Evolutionary conservation across 2,888 invertebrate genomes (phyloP), one percentile per base, ranked within the genome.

Genomic region (Hipparchia semele): DNA sequence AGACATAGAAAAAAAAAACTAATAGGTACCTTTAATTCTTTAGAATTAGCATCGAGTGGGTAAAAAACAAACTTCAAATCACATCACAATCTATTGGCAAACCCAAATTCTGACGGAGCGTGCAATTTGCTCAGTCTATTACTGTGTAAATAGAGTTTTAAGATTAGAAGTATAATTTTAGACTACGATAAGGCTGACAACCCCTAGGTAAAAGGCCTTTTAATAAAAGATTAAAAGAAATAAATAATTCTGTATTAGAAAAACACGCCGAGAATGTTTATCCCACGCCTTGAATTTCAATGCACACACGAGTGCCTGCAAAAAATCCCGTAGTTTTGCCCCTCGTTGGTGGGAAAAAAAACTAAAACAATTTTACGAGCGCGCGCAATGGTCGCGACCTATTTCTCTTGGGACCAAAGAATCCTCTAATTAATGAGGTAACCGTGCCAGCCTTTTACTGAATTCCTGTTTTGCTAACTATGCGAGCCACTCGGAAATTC

Each of bases 401-500:
- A 72, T 73, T 72, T 71, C 66, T 72, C 74, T 66, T 73, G 64
- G 53, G 71, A 70, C 58, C 72, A 72, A 73, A 76, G 76, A 76
- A 76, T 71, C 73, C 69, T 73, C 71, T 76, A 74, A 75, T 76
- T 76, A 75, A 76, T 70, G 74, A 76, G 74, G 56, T 76, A 76
- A 74, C 72, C 65, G 73, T 75, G 73, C 73, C 73, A 70, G 71
- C 68, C 71, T 73, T 73, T 76, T 68, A 45, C 60, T 69, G 61
- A 60, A 72, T 71, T 67, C 64, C 56, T 59, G 66, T 69, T 72
- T 61, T 58, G 59, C 64, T 68, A 65, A 71, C 46, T 64, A 51
- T 59, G 49, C 12, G 72, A 75, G 77, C 70, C 80, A 83, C 82
- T 79, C 53, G 71, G 54, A 65, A 68, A 51, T 70, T 68, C 23